phyloP scores from a whole-genome alignment of 2,888 invertebrate species.

The Dromius quadrimaculatus region DNA sequence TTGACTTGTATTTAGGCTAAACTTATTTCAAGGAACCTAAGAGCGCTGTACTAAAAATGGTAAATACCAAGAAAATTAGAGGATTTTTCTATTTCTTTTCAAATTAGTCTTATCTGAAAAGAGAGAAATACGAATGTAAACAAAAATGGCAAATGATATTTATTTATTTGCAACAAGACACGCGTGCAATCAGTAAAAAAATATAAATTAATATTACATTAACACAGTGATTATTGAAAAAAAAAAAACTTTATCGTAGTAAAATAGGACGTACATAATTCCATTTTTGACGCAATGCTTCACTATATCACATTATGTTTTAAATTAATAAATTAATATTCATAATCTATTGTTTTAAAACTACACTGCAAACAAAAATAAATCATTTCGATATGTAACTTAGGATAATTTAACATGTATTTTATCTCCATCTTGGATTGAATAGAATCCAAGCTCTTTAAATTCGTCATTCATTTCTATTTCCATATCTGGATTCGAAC shows the following conservation, averaged over 20 bases:
- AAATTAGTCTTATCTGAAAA: no score
- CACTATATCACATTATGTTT: constrained; percentile 36
- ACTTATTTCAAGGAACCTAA: no score
- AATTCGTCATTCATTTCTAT: constrained; percentile 85
- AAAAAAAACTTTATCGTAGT: constrained; percentile 18
- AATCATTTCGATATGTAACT: constrained; percentile 27
- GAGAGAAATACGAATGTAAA: no score
- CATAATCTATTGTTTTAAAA: constrained; percentile 12
- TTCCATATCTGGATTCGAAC: constrained; percentile 74
- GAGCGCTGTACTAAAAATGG: no score
- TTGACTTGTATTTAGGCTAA: no score
- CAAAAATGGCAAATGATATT: no score
- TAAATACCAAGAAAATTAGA: no score
- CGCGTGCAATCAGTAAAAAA: constrained; percentile 25
- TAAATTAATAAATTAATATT: constrained; percentile 23
- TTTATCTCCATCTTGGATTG: constrained; percentile 85
- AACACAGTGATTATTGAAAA: constrained; percentile 13
- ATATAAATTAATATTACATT: constrained; percentile 32
- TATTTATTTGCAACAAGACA: constrained; percentile 27
- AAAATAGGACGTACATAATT: constrained; percentile 33
- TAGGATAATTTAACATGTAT: constrained; percentile 77
- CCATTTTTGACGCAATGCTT: constrained; percentile 27
- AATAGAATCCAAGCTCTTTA: constrained; percentile 85
- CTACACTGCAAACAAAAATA: constrained; percentile 10
- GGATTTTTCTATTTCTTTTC: no score